phyloP scores from a whole-genome alignment of 2,797 vertebrate genomes.

The Sebastes oblongus region DNA sequence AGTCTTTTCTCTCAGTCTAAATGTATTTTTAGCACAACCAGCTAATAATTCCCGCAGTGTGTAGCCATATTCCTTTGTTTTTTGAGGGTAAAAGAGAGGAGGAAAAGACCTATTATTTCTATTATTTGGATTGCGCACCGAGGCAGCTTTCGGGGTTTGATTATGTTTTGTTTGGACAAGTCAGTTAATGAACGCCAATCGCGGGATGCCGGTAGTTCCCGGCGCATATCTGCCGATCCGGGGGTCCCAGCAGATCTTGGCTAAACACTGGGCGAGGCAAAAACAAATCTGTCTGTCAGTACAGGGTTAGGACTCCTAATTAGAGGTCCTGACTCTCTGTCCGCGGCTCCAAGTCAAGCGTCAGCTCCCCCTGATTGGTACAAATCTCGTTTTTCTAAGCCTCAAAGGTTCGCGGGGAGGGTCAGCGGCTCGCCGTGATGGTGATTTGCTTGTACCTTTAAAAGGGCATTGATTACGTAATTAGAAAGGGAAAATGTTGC shows the following conservation, averaged over 20 bases:
- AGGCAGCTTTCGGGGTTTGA: constrained; percentile 77
- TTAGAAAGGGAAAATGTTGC: constrained; percentile 75
- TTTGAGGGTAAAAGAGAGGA: constrained; percentile 48
- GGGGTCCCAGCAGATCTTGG: constrained; percentile 85
- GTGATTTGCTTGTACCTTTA: constrained; percentile 85
- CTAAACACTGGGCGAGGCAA: constrained; percentile 83
- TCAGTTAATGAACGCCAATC: constrained; percentile 89
- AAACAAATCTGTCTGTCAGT: constrained; percentile 85
- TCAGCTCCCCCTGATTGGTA: constrained; percentile 78
- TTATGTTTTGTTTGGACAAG: constrained; percentile 86
- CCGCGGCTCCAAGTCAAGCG: constrained; percentile 81
- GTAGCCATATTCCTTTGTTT: constrained; percentile 47
- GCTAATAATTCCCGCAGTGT: constrained; percentile 54
- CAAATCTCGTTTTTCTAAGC: constrained; percentile 79
- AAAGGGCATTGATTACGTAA: constrained; percentile 85
- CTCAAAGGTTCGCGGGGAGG: constrained; percentile 77
- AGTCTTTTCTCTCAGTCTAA: constrained; percentile 8
- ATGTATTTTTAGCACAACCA: constrained; percentile 29
- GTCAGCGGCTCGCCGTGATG: constrained; percentile 77
- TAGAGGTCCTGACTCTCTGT: constrained; percentile 77
- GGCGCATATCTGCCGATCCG: constrained; percentile 83
- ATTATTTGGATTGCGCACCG: constrained; percentile 72
- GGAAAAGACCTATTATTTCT: constrained; percentile 79
- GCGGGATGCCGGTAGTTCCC: constrained; percentile 77
- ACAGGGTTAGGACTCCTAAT: constrained; percentile 81